Base-by-base conservation (phyloP, 1,140 invertebrate genomes). In the Aphelinus atriplicis region DNA sequence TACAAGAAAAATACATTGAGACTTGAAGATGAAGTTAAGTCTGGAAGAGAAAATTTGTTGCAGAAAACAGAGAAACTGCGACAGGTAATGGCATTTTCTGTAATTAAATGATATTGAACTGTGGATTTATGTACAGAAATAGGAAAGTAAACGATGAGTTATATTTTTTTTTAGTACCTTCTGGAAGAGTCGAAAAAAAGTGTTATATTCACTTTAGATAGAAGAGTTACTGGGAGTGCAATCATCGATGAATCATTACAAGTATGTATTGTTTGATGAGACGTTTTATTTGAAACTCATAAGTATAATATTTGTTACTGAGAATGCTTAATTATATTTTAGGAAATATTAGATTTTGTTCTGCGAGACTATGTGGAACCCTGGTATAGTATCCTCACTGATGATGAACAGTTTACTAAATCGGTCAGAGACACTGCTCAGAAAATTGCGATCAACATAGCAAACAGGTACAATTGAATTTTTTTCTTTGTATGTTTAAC, bases 331-430 rank as follows among this genome's bases (percentile, higher is more conserved):
- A 5, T 10, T 43, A 48, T 61, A 48, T 79, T 81, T 10, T 71
- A 87, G 86, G 92, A 93, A 84, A 93, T 95, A 77, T 87, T 95
- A 77, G 90, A 92, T 75, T 94, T 92, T 82, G 88, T 94, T 63
- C 90, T 95, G 68, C 88, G 94, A 80, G 94, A 95, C 89, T 95
- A 95, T 88, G 91, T 96, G 10, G 90, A 92, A 78, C 90, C 92
- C 7, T 96, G 95, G 95, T 95, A 94, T 84, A 88, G 83, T 78
- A 80, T 86, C 58, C 82, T 90, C 69, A 89, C 89, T 3, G 83
- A 89, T 80, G 90, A 91, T 81, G 86, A 89, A 72, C 89, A 90
- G 77, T 90, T 92, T 73, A 86, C 88, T 4, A 86, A 88, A 76
- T 87, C 89, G 51, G 90, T 92, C 50, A 88, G 89, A 79, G 86